phyloP scores from a whole-genome alignment of 2,888 invertebrate genomes.

The Chymomyza procnemis region DNA sequence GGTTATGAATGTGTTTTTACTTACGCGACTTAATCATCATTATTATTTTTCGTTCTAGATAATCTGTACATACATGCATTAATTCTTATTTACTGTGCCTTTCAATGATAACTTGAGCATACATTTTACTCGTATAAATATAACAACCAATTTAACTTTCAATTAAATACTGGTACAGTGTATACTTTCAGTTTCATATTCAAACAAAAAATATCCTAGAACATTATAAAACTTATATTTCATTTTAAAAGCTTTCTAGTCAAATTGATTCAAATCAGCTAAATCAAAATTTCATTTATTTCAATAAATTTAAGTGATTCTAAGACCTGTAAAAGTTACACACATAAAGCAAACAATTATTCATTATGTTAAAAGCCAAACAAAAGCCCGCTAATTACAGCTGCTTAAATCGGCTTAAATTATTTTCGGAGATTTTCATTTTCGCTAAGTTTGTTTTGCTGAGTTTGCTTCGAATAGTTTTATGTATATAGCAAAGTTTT shows the following conservation, averaged over 20 bases:
- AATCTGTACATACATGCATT: neutral
- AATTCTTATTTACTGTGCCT: neutral
- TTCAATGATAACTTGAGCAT: neutral
- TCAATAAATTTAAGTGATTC: neutral
- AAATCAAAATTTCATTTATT: neutral
- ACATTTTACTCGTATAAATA: too few species aligned
- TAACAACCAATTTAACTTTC: too few species aligned
- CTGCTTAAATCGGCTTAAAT: neutral
- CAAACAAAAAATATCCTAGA: too few species aligned
- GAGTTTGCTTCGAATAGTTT: neutral
- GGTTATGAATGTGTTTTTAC: neutral
- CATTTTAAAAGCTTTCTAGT: neutral
- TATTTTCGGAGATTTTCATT: neutral
- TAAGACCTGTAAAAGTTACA: neutral
- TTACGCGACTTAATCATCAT: neutral
- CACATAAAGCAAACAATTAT: neutral
- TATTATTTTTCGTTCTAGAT: neutral
- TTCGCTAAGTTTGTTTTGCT: neutral
- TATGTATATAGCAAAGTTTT: neutral
- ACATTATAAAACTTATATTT: too few species aligned
- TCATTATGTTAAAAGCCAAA: neutral
- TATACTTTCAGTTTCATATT: too few species aligned
- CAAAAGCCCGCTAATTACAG: neutral
- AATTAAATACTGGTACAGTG: too few species aligned
- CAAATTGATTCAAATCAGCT: neutral